Base-by-base conservation (phyloP, 2,888 invertebrate genomes). In the Eretmocerus hayati region DNA sequence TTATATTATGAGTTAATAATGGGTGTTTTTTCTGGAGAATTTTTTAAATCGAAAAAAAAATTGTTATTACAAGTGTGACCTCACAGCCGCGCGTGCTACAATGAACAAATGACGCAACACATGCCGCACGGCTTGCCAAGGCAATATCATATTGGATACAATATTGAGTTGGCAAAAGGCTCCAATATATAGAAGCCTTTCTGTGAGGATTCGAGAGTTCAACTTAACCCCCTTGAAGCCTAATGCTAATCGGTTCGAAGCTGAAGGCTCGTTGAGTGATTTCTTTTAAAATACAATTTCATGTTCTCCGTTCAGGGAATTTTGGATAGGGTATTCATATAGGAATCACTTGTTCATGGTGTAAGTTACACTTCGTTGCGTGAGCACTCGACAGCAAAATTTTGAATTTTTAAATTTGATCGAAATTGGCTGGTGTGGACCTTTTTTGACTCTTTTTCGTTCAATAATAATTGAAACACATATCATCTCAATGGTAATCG, bases 51-150 rank as follows among this genome's bases (percentile, higher is more conserved):
- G 11, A 26, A 11, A 26, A 26, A 26, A 26, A 26, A 26, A 26
- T 6, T 9, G 26, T 9, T 9, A 26, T 26, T 9, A 26, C 26
- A 11, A 26, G 11, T 26, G 48, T 64, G 64, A 64, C 66, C 70
- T 67, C 68, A 66, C 69, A 69, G 68, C 65, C 65, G 66, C 64
- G 69, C 65, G 69, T 71, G 71, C 70, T 61, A 69, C 59, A 71
- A 71, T 70, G 71, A 71, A 70, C 62, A 70, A 71, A 69, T 70
- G 70, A 69, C 70, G 59, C 71, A 66, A 67, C 69, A 71, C 68
- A 66, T 67, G 69, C 69, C 71, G 71, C 71, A 71, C 67, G 69
- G 69, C 70, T 65, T 71, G 71, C 70, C 69, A 69, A 62, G 67
- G 59, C 64, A 70, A 69, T 64, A 62, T 64, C 68, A 66, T 65